Evolutionary conservation across 2,113 vertebrate genomes (phyloP).

Genomic region (Ammospiza caudacuta): DNA sequence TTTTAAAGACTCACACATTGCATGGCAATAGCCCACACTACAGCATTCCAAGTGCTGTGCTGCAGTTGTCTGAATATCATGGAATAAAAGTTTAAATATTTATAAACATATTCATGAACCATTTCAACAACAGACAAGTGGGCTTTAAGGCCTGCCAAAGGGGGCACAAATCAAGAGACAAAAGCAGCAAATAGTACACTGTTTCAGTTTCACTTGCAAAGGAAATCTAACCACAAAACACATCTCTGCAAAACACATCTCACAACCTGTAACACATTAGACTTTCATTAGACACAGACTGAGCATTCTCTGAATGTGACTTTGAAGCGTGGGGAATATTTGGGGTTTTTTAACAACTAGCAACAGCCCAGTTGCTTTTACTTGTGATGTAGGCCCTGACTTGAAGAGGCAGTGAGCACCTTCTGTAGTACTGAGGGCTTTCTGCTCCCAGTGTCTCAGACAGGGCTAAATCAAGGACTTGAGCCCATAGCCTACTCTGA

Average conservation of each 20-base stretch:
- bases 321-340: neutral
- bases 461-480: neutral
- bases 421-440: neutral
- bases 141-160: neutral
- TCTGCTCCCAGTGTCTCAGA: neutral
- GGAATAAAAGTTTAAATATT: neutral
- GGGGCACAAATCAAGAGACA: neutral
- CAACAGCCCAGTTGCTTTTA: neutral
- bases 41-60: neutral
- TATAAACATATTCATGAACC: neutral
- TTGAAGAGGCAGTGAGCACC: neutral
- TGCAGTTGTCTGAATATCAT: neutral
- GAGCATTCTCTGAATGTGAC: neutral
- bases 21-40: neutral
- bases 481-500: neutral
- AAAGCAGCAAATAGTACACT: neutral
- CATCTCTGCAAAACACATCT: neutral
- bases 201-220: neutral
- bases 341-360: neutral
- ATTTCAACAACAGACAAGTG: neutral
- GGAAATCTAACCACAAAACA: neutral
- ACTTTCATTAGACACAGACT: neutral
- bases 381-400: neutral
- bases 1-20: neutral
- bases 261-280: neutral